A percentile compares a stretch with the other conserved stretches of the same genome.
Evolutionary conservation across 1,140 invertebrate genomes (phyloP).

Genomic region (Drosophila gunungcola): DNA sequence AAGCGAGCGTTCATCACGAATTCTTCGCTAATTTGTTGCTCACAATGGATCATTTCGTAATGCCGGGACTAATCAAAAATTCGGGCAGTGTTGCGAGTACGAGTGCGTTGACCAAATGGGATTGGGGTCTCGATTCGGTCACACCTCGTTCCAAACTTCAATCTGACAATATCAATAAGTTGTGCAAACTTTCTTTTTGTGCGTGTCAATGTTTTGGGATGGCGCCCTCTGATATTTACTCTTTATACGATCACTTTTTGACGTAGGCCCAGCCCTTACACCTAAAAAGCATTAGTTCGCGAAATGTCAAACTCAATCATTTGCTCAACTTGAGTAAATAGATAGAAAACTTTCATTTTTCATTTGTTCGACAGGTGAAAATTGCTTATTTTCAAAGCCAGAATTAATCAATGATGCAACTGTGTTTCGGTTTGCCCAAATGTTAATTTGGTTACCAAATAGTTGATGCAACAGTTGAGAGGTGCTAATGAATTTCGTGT

Average conservation of each 20-base stretch:
- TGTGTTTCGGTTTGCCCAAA: constrained; percentile 28
- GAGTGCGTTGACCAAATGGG: constrained; percentile 38
- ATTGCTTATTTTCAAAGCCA: constrained; percentile 7
- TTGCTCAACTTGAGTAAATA: constrained; percentile 46
- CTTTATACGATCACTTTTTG: neutral
- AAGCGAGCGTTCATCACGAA: constrained; percentile 35
- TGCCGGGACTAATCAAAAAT: constrained; percentile 41
- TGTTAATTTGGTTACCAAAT: constrained; percentile 63
- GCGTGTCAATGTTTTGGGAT: constrained; percentile 4
- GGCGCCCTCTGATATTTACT: neutral
- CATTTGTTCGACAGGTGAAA: constrained; percentile 20
- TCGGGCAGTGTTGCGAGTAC: constrained; percentile 33
- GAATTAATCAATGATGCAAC: constrained; percentile 65
- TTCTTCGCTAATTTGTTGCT: constrained; percentile 40
- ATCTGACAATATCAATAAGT: constrained; percentile 37
- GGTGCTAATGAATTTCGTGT: constrained; percentile 49
- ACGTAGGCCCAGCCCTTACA: constrained; percentile 34
- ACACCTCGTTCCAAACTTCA: constrained; percentile 39
- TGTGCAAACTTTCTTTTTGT: constrained; percentile 70
- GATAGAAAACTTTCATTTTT: constrained; percentile 73
- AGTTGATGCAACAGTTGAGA: constrained; percentile 38
- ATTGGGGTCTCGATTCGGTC: constrained; percentile 8
- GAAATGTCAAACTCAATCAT: constrained; percentile 50
- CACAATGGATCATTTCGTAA: constrained; percentile 41
- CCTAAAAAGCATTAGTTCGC: constrained; percentile 61